Conservation (phyloP, 1,140 invertebrate species). For the Odontomachus brunneus region DNA sequence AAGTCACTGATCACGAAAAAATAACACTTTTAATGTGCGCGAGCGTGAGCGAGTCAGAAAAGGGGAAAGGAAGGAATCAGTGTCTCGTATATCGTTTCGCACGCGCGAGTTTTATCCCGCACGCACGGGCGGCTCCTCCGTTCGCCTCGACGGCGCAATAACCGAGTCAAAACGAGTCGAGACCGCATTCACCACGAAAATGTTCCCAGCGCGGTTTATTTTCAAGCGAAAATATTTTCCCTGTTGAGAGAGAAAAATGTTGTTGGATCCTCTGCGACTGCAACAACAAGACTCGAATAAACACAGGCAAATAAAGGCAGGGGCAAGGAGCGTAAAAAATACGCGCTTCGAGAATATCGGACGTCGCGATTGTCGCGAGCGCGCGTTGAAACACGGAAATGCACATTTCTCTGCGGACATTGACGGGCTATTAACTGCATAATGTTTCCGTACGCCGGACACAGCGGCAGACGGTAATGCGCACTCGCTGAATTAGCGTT, state of each 20-base stretch:
- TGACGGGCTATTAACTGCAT: slow-evolving; percentile 20
- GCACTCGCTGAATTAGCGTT: slow-evolving; percentile 17
- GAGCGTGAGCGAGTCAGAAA: too few relatives aligned
- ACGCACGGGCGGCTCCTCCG: too few relatives aligned
- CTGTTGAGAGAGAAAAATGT: slow-evolving; percentile 10
- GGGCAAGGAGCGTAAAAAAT: slow-evolving; percentile 33
- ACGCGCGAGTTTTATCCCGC: not conserved
- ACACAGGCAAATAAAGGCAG: not conserved
- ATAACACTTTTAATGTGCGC: not conserved
- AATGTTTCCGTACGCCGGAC: slow-evolving; percentile 33
- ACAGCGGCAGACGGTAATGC: slow-evolving; percentile 15
- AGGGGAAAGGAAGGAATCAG: too few relatives aligned
- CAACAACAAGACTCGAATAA: slow-evolving; percentile 14
- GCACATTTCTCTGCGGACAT: not conserved
- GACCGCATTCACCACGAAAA: not conserved
- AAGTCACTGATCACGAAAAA: not conserved
- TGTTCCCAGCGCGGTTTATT: slow-evolving; percentile 15
- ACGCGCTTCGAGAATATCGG: not conserved
- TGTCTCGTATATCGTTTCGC: not conserved
- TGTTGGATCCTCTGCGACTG: slow-evolving; percentile 12
- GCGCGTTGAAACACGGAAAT: not conserved
- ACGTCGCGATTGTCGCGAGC: not conserved
- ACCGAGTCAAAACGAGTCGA: not conserved
- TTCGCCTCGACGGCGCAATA: not conserved
- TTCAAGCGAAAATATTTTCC: not conserved